A percentile compares a stretch with the other conserved stretches of the same genome.
Conservation (phyloP, 2,797 vertebrate species). For the Melanotaenia parkinsoni region DNA sequence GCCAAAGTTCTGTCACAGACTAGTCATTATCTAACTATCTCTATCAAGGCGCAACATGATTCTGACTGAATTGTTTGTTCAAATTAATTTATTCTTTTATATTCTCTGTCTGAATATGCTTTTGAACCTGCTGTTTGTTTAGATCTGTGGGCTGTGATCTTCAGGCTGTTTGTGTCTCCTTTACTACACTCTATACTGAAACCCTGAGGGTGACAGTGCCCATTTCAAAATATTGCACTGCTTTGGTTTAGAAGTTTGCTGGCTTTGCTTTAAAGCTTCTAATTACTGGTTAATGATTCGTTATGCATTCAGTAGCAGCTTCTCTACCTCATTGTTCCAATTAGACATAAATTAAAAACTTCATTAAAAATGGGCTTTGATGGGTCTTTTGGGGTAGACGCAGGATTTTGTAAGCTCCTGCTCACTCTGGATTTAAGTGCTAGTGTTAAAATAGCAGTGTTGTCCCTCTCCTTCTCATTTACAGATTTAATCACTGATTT, state of each 20-base stretch:
- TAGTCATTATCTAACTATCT: background rate
- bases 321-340: constrained; percentile 16
- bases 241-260: constrained; percentile 11
- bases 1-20: background rate
- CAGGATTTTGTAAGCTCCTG: constrained; percentile 14
- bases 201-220: background rate
- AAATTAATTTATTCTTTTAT: background rate
- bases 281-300: constrained; percentile 15
- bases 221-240: constrained; percentile 7
- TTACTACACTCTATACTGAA: background rate
- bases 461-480: background rate
- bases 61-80: background rate
- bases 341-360: constrained; percentile 31
- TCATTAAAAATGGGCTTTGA: constrained; percentile 19
- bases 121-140: background rate
- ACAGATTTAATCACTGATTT: background rate
- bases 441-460: background rate
- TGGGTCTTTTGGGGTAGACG: constrained; percentile 11
- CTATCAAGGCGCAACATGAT: background rate
- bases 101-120: background rate
- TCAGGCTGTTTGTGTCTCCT: background rate
- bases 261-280: background rate
- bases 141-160: background rate
- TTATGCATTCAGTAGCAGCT: constrained; percentile 10
- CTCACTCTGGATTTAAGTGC: constrained; percentile 1